These are phyloP conservation scores for Eulemur rufifrons DNA, from an alignment of 2,113 vertebrate species.

Conservation along the genomic window DNA sequence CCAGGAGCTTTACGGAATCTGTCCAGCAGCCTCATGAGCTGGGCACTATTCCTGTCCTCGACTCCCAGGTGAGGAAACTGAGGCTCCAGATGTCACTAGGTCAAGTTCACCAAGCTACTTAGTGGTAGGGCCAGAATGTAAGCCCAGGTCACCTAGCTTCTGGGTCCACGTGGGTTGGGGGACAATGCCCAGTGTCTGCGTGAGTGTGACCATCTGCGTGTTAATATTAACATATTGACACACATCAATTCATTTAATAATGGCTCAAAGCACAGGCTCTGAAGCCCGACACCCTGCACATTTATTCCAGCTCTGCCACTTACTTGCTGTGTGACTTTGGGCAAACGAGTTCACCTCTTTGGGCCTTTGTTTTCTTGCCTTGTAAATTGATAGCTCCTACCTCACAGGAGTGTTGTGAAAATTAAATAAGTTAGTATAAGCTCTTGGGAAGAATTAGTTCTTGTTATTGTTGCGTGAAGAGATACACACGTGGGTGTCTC, in stretches of 20 bases:
- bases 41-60: neutral
- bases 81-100: neutral
- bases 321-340: neutral
- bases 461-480: neutral
- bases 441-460: neutral
- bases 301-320: neutral
- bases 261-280: neutral
- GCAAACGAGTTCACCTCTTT: neutral
- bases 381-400: neutral
- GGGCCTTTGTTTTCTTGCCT: neutral
- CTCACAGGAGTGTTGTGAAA: neutral
- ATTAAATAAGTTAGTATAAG: neutral
- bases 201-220: neutral
- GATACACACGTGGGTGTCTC: accelerated
- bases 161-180: neutral
- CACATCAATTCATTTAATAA: neutral
- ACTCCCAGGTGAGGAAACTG: neutral
- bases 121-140: neutral
- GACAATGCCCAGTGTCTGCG: neutral
- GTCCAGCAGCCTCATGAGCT: neutral
- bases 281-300: neutral
- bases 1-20: neutral
- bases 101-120: neutral
- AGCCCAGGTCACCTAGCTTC: neutral
- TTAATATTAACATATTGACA: neutral